A percentile compares a stretch with the other conserved stretches of the same genome.
Conservation (phyloP, 2,888 invertebrate species). For the Craniophora ligustri region DNA sequence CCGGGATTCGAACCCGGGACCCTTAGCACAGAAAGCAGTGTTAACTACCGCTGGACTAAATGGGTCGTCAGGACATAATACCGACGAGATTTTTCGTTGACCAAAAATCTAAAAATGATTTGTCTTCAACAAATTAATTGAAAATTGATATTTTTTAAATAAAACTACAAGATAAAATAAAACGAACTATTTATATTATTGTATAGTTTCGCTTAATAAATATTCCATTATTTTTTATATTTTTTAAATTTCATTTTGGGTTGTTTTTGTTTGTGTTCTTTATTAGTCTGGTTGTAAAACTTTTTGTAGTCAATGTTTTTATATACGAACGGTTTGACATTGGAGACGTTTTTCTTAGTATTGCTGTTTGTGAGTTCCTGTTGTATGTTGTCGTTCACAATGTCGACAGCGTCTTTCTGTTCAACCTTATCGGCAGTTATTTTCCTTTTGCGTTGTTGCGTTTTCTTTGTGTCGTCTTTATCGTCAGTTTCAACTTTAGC, state of each 20-base stretch:
- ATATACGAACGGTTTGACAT: slow-evolving; percentile 64
- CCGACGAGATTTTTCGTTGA: no score
- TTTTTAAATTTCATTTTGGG: slow-evolving; percentile 73
- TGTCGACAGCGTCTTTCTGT: slow-evolving; percentile 43
- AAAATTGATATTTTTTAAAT: slow-evolving; percentile 17
- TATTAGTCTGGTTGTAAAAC: slow-evolving; percentile 69
- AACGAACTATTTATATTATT: slow-evolving; percentile 59
- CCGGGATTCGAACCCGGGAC: no score
- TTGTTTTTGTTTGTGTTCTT: slow-evolving; percentile 68
- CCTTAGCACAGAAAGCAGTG: no score
- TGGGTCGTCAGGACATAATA: no score
- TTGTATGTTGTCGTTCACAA: slow-evolving; percentile 39
- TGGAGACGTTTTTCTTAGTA: slow-evolving; percentile 46
- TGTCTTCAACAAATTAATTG: no score
- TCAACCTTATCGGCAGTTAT: slow-evolving; percentile 58
- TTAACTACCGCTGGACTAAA: no score
- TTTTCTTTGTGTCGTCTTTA: slow-evolving; percentile 42
- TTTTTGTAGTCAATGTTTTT: slow-evolving; percentile 73
- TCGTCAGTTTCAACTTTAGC: slow-evolving; percentile 23
- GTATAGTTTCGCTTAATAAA: slow-evolving; percentile 66
- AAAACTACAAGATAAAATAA: slow-evolving; percentile 52
- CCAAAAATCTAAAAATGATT: no score
- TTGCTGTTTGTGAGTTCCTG: slow-evolving; percentile 43
- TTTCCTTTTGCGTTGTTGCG: slow-evolving; percentile 65
- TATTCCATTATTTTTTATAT: slow-evolving; percentile 61